Evolutionary conservation across 2,888 invertebrate genomes (phyloP).

Genomic region (Protodeltote pygarga): DNA sequence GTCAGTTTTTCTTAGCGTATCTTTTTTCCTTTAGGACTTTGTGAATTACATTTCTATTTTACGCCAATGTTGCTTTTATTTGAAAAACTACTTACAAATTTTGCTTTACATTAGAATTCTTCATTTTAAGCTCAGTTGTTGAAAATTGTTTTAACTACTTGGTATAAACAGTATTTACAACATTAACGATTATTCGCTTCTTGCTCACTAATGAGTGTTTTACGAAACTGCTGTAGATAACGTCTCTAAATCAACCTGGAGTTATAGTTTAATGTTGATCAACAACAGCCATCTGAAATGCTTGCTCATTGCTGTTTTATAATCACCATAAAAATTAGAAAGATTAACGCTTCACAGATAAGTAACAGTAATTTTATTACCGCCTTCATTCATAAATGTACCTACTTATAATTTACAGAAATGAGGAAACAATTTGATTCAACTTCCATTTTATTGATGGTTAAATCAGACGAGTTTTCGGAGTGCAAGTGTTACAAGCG

Average conservation of each 20-base stretch:
- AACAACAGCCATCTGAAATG: conserved; percentile 25
- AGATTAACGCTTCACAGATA: conserved; percentile 24
- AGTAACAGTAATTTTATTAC: conserved; percentile 17
- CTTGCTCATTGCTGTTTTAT: conserved; percentile 37
- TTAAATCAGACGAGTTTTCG: conserved; percentile 22
- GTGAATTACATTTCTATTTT: conserved; percentile 16
- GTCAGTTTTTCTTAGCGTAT: conserved; percentile 37
- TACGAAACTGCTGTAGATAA: conserved; percentile 18
- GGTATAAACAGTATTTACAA: neutral
- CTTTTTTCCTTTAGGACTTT: conserved; percentile 15
- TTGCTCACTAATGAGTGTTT: conserved; percentile 17
- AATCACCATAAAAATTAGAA: conserved; percentile 22
- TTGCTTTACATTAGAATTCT: too few relatives aligned
- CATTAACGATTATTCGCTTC: neutral
- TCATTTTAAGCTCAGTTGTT: neutral
- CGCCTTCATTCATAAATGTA: conserved; percentile 28
- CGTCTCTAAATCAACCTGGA: conserved; percentile 20
- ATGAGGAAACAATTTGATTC: conserved; percentile 21
- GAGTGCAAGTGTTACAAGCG: conserved; percentile 17
- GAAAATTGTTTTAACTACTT: conserved; percentile 1
- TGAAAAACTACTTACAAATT: too few relatives aligned
- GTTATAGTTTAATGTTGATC: conserved; percentile 28
- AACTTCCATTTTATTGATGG: conserved; percentile 34
- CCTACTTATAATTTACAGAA: conserved; percentile 15
- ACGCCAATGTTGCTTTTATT: too few relatives aligned